Base-by-base conservation (phyloP, 2,888 invertebrate species). In the Ferdinandea cuprea region DNA sequence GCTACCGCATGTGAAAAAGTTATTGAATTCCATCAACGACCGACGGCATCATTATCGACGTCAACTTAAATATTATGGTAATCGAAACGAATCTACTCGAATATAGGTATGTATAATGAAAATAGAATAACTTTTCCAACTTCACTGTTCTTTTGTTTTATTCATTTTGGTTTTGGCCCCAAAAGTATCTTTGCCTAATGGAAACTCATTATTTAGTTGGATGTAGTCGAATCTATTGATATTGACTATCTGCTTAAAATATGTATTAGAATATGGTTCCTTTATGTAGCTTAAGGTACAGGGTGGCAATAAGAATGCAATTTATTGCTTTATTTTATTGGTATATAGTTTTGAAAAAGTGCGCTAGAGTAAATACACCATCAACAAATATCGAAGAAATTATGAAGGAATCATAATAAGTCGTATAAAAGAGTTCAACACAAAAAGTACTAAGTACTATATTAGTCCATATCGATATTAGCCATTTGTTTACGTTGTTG, bases 11-110 rank as follows among this genome's bases (percentile, higher is more conserved):
- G n/a, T n/a, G 40, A 48, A 48, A 66, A 59, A 61, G 77, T 77
- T 72, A 77, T 77, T 72, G 77, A 83, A 83, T 72, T 83, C 50
- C 35, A 66, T 13, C 13, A 6, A 77, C 48, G 15, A 77, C 48
- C 56, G 77, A 72, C 74, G 73, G 48, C 69, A 56, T 76, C 40
- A 48, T n/a, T 48, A 21, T 42, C 58, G 50, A 68, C 66, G 50
- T 71, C 59, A 44, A 72, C 59, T 61, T 13, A 7, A 15, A 40
- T 40, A 13, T 4, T 37, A 66, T 76, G 61, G 15, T 76, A 61
- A 66, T 81, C 74, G 46, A n/a, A 46, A 3, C 6, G 13, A 37
- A 72, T 78, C 48, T n/a, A 21, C 32, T 44, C 52, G 9, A 40
- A 40, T 15, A 7, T 13, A 6, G 5, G n/a, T 11, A 6, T 28